Percentiles rank a stretch among this genome's conserved stretches.
phyloP scores from a whole-genome alignment of 2,113 vertebrate species.

The Salvelinus sp. region DNA sequence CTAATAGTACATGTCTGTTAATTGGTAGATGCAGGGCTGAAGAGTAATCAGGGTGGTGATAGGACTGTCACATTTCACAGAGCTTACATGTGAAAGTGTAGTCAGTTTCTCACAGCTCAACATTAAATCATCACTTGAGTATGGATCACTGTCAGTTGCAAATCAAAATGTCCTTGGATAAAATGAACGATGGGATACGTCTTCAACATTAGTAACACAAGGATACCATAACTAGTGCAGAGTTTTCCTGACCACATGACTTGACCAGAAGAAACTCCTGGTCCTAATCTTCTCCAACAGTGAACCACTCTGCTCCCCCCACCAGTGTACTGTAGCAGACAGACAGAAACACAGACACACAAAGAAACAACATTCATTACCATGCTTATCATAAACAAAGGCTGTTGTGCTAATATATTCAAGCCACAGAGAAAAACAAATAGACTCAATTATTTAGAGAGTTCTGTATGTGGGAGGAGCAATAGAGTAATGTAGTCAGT shows the following conservation, averaged over 20 bases:
- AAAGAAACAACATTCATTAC: background rate
- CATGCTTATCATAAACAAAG: background rate
- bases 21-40: no score
- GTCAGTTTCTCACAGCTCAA: conserved; percentile 20
- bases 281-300: no score
- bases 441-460: background rate
- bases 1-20: no score
- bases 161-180: no score
- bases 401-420: conserved; percentile 4
- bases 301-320: no score
- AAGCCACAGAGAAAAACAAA: background rate
- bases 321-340: background rate
- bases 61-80: background rate
- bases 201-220: no score
- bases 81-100: conserved; percentile 15
- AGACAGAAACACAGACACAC: background rate
- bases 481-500: background rate
- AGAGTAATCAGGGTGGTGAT: no score
- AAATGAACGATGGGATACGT: no score
- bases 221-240: no score
- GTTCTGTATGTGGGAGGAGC: background rate
- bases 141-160: no score
- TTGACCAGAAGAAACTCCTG: no score
- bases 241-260: no score
- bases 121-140: background rate